Evolutionary conservation across 1,140 invertebrate species (phyloP), one percentile per base, ranked within the genome.

Genomic region (Drosophila santomea): DNA sequence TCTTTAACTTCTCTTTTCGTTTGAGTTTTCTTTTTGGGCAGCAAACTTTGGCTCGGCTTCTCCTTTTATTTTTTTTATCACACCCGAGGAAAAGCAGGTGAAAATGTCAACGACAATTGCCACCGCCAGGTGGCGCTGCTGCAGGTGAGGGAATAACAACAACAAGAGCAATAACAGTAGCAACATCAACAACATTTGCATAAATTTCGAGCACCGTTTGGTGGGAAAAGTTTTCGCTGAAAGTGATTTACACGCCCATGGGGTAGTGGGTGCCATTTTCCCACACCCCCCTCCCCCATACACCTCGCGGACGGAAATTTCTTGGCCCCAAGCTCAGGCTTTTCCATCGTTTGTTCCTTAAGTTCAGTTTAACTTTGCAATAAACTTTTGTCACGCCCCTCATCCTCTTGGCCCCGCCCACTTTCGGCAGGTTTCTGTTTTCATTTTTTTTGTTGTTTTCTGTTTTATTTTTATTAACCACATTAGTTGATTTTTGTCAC

Each of bases 401-500:
- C 45, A n/a, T 43, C 32, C 12, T 28, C 35, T 17, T 28, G 25
- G 15, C 38, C 23, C 57, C 54, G 3, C 28, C 14, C 20, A 4
- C 58, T 14, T 12, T 4, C 17, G 54, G 62, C 58, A 67, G 35
- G 52, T 58, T 44, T 64, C 28, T 38, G 39, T 68, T 68, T 56
- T 52, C 57, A 48, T 57, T 64, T 54, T 47, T 38, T 38, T 25
- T 20, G 20, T 20, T 20, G 20, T 28, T 54, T 51, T 23, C 50
- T 58, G 11, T 55, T 64, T 51, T 41, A 58, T 71, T 89, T 88
- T 88, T 88, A 88, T 88, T 88, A 88, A 84, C 84, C 84, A 89
- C 84, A 88, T 88, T 88, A 89, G 84, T 88, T 88, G 84, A 88
- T 88, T 88, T 86, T 89, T 88, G 83, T 88, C 83, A 88, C 83